Conservation (phyloP, 2,113 vertebrate genomes). For the Charadrius vociferus region DNA sequence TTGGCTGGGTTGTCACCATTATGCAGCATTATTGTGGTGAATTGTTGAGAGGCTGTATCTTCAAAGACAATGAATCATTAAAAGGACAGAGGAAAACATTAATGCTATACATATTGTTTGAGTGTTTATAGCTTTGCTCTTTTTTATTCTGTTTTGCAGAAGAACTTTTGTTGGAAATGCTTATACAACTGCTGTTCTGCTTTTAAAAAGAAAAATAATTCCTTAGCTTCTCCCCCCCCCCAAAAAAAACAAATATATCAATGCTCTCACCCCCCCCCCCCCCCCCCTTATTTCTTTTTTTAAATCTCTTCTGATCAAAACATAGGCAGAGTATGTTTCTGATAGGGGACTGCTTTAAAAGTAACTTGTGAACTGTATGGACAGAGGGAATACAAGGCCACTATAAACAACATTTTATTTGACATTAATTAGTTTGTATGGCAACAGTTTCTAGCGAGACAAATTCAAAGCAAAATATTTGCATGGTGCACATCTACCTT, state of each 20-base stretch:
- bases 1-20: neutral
- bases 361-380: neutral
- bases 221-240: neutral
- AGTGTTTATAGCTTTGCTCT: neutral
- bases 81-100: neutral
- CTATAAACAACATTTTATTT: neutral
- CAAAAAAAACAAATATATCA: no score
- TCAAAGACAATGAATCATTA: conserved; percentile 1
- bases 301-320: neutral
- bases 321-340: neutral
- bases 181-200: neutral
- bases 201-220: neutral
- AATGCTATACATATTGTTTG: neutral
- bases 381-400: neutral
- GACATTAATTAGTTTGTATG: neutral
- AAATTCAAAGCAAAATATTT: neutral
- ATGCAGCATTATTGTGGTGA: neutral
- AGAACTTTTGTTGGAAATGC: neutral
- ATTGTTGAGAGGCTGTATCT: neutral
- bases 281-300: neutral
- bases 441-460: neutral
- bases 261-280: no score
- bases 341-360: neutral
- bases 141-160: neutral
- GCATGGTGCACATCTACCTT: neutral